Base-by-base conservation (phyloP, 35 echinoderm and acorn worm species). In the Lytechinus pictus region DNA sequence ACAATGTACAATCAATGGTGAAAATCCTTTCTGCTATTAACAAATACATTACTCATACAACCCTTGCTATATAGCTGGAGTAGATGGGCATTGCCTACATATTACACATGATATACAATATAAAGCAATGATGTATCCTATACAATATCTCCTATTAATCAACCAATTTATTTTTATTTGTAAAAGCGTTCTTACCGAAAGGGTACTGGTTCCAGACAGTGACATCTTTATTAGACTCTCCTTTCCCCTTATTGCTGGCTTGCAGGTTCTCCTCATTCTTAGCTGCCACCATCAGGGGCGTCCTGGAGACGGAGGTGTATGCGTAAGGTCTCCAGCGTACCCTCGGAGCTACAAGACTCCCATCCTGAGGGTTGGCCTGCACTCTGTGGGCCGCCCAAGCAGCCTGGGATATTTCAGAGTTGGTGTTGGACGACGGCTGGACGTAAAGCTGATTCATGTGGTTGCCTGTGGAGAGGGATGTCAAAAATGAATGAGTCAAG, bases 131-230 rank as follows among this genome's bases (percentile, higher is more conserved):
- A 0, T 11, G 11, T 1, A 57, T 9, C 13, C 13, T 58, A 8
- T 58, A 2, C 56, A 58, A 11, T 58, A 11, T 58, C 56, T 58
- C 9, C 9, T 9, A 10, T 11, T 11, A 58, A 58, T 10, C 2
- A 11, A 10, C 9, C 5, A 58, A 79, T 0, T n/a, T 0, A n/a
- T 79, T 90, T 33, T 9, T 4, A 52, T 8, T 8, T 54, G 10
- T 27, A 28, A 14, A 33, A 90, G 33, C 1, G 2, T 44, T 53
- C 92, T 93, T 54, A 93, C 92, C 92, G 57, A 93, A 93, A 5
- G 92, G 92, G 92, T 93, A 93, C 54, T 93, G 92, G 24, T 93
- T 93, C 92, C 92, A 93, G 54, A 93, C 92, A 2, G 53, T 57
- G 29, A 93, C 55, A 3, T 93, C 27, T 8, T 10, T 57, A 12